Evolutionary conservation across 1,140 invertebrate genomes (phyloP).

Genomic region (Triops longicaudatus): DNA sequence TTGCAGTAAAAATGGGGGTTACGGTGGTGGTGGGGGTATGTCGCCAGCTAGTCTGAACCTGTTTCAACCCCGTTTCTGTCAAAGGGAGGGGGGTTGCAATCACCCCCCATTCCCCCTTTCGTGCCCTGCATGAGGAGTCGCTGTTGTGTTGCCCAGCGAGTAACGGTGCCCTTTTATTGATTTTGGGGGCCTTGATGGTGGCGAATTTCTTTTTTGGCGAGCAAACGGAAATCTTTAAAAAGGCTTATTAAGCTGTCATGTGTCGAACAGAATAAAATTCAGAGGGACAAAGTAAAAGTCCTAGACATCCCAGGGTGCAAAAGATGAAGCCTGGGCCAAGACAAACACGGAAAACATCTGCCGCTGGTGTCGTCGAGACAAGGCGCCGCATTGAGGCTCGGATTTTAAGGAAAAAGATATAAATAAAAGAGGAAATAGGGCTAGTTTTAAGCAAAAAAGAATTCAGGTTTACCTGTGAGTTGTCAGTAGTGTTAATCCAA

Average conservation of each 20-base stretch:
- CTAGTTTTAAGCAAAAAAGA: background rate
- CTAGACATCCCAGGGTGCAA: background rate
- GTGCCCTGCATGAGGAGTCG: background rate
- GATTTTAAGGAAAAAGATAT: background rate
- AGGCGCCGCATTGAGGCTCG: background rate
- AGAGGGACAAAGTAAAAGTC: background rate
- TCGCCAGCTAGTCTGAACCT: background rate
- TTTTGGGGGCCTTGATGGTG: background rate
- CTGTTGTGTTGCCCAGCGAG: background rate
- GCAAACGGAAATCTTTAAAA: too few species aligned
- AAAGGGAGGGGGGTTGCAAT: background rate
- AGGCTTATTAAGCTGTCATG: background rate
- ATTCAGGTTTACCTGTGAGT: background rate
- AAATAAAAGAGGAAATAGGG: background rate
- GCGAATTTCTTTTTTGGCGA: too few species aligned
- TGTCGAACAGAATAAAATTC: background rate
- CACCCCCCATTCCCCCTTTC: background rate
- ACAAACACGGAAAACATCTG: background rate
- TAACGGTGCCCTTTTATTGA: conserved; percentile 8
- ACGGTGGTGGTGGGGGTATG: background rate
- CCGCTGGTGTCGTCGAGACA: background rate
- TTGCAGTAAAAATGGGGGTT: background rate
- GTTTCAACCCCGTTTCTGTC: background rate
- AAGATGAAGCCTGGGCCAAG: background rate
- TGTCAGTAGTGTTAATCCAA: background rate